Base-by-base conservation (phyloP, 35 echinoderm and acorn worm species). In the Lytechinus pictus region DNA sequence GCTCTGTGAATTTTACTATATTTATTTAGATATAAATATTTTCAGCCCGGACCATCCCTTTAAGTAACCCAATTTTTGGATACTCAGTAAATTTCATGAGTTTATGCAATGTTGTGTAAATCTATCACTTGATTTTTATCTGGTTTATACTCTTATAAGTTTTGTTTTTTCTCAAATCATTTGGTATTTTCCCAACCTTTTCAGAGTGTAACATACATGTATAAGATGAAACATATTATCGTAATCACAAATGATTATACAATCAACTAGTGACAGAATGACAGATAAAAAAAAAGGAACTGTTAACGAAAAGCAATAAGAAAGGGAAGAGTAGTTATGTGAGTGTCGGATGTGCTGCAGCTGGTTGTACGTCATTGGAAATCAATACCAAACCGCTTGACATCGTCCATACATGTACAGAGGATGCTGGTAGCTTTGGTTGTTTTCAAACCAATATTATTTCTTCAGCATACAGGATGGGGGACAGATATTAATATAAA, bases 381-480 rank as follows among this genome's bases (percentile, higher is more conserved):
- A 79, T 79, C 66, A 79, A 79, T 79, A 79, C 66, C 6, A 24
- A 7, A 24, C 12, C 66, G 16, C 66, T 79, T 79, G 66, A 79
- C 66, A 79, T 79, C n/a, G 66, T 79, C 19, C 66, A 7, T 24
- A 24, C 8, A 79, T 24, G 66, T 24, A 79, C n/a, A 5, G 6
- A 24, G 6, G 16, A n/a, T 79, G 66, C 66, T 79, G 4, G n/a
- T 16, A 24, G 4, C 0, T 79, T 79, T 7, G 66, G 21, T 79
- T 79, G 66, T 79, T 79, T 79, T 79, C 66, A 24, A 79, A 79
- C 66, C 66, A 79, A 79, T 79, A 79, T 79, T 79, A 24, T 79
- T 79, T n/a, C 66, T n/a, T 79, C 66, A 79, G 66, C 66, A 24
- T 79, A 24, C n/a, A 24, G 66, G 56, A 13, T 58, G 66, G 66